These are phyloP conservation scores for Actinemys pallida DNA, from an alignment of 2,113 vertebrate species.

Conservation along the genomic window DNA sequence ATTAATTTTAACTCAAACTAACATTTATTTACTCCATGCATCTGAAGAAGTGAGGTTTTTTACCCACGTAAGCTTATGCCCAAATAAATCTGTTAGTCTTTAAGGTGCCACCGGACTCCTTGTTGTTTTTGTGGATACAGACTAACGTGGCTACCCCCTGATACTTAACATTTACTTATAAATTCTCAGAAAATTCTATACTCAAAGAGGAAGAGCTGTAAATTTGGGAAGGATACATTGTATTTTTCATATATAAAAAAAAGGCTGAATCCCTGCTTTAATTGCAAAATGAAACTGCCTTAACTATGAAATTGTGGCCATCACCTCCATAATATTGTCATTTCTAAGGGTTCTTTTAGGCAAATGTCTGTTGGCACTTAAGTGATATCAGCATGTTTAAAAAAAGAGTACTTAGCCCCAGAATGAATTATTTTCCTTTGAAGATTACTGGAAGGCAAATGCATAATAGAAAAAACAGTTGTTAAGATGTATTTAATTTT, in stretches of 20 bases:
- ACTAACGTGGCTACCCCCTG: no score
- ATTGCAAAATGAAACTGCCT: not conserved
- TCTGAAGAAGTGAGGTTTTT: no score
- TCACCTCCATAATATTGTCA: not conserved
- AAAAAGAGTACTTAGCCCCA: not conserved
- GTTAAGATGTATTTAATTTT: not conserved
- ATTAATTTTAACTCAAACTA: not conserved
- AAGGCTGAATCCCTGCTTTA: not conserved
- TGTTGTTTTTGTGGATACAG: no score
- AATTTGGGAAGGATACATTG: not conserved
- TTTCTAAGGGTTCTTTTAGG: not conserved
- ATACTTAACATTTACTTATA: not conserved
- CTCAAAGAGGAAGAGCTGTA: not conserved
- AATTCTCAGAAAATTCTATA: not conserved
- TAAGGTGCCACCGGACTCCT: no score
- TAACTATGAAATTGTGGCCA: not conserved
- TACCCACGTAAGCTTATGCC: no score
- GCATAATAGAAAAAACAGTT: not conserved
- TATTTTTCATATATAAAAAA: not conserved
- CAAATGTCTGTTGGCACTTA: not conserved
- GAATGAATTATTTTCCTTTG: not conserved
- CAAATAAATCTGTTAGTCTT: no score
- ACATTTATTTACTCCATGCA: not conserved
- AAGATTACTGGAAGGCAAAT: not conserved
- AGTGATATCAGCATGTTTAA: not conserved